These are phyloP conservation scores for Orientallactaga bullata DNA, from an alignment of 2,113 vertebrate species.

Conservation along the genomic window DNA sequence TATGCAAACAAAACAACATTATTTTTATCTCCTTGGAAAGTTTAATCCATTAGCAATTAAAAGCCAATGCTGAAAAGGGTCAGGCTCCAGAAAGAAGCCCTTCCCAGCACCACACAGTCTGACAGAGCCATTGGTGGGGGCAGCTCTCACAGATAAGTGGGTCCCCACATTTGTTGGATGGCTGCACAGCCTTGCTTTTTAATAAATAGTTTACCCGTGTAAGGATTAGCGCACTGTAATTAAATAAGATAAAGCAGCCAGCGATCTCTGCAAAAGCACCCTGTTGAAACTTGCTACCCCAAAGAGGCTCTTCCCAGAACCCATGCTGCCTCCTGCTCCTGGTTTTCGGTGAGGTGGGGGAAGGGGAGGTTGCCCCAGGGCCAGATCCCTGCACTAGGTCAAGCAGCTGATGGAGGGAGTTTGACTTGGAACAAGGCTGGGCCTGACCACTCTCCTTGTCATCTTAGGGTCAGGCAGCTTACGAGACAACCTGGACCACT, in stretches of 20 bases:
- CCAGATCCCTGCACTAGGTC: neutral
- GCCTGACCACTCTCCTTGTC: neutral
- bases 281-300: conserved; percentile 79
- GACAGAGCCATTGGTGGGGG: conserved; percentile 63
- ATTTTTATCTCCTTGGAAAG: conserved; percentile 83
- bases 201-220: conserved; percentile 77
- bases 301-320: conserved; percentile 72
- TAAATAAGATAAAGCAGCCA: conserved; percentile 82
- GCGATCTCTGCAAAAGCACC: conserved; percentile 78
- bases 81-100: conserved; percentile 43
- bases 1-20: conserved; percentile 82
- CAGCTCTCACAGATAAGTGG: conserved; percentile 36
- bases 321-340: conserved; percentile 35
- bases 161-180: conserved; percentile 32
- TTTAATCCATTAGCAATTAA: conserved; percentile 86
- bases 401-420: neutral
- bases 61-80: conserved; percentile 65
- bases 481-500: neutral
- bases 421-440: neutral
- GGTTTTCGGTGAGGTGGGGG: conserved; percentile 54
- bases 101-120: conserved; percentile 15
- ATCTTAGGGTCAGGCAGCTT: neutral
- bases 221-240: conserved; percentile 79
- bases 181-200: conserved; percentile 64
- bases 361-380: conserved; percentile 58